These are phyloP conservation scores for Papilio gigon DNA, from an alignment of 2,888 invertebrate species.

Conservation along the genomic window DNA sequence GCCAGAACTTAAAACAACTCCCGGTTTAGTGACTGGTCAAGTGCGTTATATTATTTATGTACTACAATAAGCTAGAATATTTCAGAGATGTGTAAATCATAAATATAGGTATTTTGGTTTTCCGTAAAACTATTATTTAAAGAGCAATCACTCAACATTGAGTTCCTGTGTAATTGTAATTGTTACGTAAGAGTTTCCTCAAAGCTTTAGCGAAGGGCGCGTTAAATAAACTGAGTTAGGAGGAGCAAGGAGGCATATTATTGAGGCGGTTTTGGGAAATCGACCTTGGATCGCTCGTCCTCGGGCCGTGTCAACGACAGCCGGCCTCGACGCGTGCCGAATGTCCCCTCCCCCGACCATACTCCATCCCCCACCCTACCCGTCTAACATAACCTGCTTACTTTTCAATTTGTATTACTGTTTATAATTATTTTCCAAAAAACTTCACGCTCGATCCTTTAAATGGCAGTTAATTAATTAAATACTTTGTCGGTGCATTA, in stretches of 20 bases:
- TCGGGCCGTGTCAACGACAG: slow-evolving; percentile 78
- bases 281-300: slow-evolving; percentile 75
- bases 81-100: no score
- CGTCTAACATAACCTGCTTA: slow-evolving; percentile 28
- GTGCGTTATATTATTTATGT: no score
- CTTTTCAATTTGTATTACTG: slow-evolving; percentile 11
- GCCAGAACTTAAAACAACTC: slow-evolving; percentile 25
- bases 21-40: slow-evolving; percentile 40
- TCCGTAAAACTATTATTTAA: not conserved
- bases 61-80: no score
- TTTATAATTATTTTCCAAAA: not conserved
- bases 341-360: slow-evolving; percentile 50
- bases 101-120: no score
- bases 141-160: not conserved
- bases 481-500: no score
- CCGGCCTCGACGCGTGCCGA: slow-evolving; percentile 62
- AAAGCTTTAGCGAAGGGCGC: slow-evolving; percentile 19
- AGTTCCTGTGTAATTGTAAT: not conserved
- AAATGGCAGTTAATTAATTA: no score
- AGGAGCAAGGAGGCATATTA: slow-evolving; percentile 35
- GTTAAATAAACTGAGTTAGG: slow-evolving; percentile 42
- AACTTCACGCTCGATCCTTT: no score
- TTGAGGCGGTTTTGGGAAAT: slow-evolving; percentile 56
- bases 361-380: slow-evolving; percentile 45
- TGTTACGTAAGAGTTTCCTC: not conserved